These are phyloP conservation scores for Synanceia verrucosa DNA, from an alignment of 2,797 vertebrate species.

Conservation along the genomic window DNA sequence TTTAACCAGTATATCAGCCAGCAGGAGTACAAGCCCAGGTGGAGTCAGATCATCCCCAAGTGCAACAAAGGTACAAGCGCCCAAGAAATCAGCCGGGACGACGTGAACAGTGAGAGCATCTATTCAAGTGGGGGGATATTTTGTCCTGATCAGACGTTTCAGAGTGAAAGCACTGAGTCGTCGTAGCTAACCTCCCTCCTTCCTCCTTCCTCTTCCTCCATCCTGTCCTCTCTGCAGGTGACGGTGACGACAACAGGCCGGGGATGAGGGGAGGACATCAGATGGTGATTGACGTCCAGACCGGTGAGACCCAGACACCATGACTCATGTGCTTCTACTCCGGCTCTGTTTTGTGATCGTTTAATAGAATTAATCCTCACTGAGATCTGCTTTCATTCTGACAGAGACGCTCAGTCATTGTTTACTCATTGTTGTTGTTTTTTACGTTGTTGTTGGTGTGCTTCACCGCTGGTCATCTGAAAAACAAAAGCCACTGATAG, in stretches of 20 bases:
- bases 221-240: constrained; percentile 79
- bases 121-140: constrained; percentile 35
- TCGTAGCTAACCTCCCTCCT: constrained; percentile 34
- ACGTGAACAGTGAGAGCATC: constrained; percentile 74
- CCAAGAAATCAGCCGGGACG: constrained; percentile 72
- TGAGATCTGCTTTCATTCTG: too few relatives aligned
- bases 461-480: constrained; percentile 5
- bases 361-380: constrained; percentile 42
- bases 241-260: constrained; percentile 95
- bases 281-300: constrained; percentile 99
- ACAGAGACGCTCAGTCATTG: constrained; percentile 1
- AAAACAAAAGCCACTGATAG: constrained; percentile 47
- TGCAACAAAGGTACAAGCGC: constrained; percentile 92
- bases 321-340: constrained; percentile 51
- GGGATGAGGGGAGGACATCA: constrained; percentile 99
- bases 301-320: constrained; percentile 83
- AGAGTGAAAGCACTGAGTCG: not conserved
- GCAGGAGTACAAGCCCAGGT: constrained; percentile 98
- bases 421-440: too few relatives aligned
- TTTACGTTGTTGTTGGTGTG: not conserved
- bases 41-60: constrained; percentile 99
- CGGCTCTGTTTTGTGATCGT: constrained; percentile 4
- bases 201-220: not conserved
- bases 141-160: constrained; percentile 19
- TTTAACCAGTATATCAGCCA: constrained; percentile 99